Evolutionary conservation across 2,888 invertebrate species (phyloP), one percentile per base, ranked within the genome.

Genomic region (Aleiodes alternator): DNA sequence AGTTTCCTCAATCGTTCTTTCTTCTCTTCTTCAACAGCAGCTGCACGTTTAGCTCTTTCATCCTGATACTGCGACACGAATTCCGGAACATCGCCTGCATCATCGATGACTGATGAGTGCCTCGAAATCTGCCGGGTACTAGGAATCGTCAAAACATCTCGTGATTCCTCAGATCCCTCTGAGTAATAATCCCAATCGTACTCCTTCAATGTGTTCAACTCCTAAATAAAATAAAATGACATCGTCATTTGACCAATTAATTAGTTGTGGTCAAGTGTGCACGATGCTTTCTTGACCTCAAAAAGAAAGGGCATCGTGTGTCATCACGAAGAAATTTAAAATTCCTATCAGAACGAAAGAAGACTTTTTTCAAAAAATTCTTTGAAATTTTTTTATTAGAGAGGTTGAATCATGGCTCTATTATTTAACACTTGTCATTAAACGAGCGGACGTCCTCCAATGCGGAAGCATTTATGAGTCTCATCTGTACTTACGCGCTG

Each of bases 1-100:
- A 82, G 61, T 55, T 72, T 72, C 38, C 66, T 78, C 43, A 82
- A 56, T 12, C 69, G 55, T 48, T 78, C 75, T 31, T 73, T 79
- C 38, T 72, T 75, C 38, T 73, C 76, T 69, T 78, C 66, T 9
- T 72, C 34, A 9, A 55, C 73, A 0, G 38, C 48, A 0, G 64
- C 29, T 9, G 74, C 76, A 61, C 64, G 76, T 12, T 51, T 75
- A 4, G 69, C 75, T 1, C 51, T 73, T 23, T 69, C 71, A 2
- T 75, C 76, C 16, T 34, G 72, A 56, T 61, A 23, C 9, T 31
- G 29, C 9, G 64, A 64, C 5, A 48, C 72, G 56, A 61, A 75
- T 61, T 51, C 51, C 4, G 68, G 50, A 23, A 31, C 29, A 4
- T 68, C 50, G 14, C 51, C 12, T 14, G 29, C 43, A 5, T 48